phyloP scores from a whole-genome alignment of 92 coral and sea anemone species.

The Pocillopora grandis region DNA sequence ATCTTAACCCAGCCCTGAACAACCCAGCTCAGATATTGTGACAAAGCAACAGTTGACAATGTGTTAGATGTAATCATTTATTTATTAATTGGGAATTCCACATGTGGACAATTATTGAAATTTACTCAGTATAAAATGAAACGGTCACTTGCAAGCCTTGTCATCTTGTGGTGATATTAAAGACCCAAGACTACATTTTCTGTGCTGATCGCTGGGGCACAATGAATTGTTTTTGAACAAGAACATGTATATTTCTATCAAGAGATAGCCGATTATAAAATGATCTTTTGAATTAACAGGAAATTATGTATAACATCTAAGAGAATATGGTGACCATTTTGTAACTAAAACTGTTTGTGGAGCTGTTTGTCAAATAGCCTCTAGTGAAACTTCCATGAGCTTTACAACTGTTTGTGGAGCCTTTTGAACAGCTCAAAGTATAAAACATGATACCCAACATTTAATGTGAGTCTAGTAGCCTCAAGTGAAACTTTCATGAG shows the following conservation, averaged over 20 bases:
- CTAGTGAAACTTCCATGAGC: constrained; percentile 30
- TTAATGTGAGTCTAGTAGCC: too few relatives aligned
- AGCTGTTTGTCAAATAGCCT: neutral
- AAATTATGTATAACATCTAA: constrained; percentile 15
- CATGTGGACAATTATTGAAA: too few relatives aligned
- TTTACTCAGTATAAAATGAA: too few relatives aligned
- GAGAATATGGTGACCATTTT: constrained; percentile 36
- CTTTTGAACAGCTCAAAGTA: constrained; percentile 29
- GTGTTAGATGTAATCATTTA: too few relatives aligned
- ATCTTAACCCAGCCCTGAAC: too few relatives aligned
- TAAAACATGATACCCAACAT: neutral
- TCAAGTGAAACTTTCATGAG: too few relatives aligned
- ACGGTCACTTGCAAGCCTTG: too few relatives aligned
- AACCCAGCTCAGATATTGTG: too few relatives aligned
- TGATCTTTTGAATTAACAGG: constrained; percentile 31
- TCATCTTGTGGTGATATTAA: too few relatives aligned
- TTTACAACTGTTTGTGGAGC: constrained; percentile 31
- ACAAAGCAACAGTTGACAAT: too few relatives aligned
- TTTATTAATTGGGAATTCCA: too few relatives aligned
- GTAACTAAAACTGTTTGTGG: constrained; percentile 37
- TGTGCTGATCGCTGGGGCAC: neutral
- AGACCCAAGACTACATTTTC: too few relatives aligned
- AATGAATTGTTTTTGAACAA: neutral
- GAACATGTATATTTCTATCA: constrained; percentile 7
- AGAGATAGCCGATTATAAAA: constrained; percentile 17